Percentiles rank a stretch among this genome's conserved stretches.
phyloP scores from a whole-genome alignment of 2,797 vertebrate genomes.

The Aphelocoma californica region DNA sequence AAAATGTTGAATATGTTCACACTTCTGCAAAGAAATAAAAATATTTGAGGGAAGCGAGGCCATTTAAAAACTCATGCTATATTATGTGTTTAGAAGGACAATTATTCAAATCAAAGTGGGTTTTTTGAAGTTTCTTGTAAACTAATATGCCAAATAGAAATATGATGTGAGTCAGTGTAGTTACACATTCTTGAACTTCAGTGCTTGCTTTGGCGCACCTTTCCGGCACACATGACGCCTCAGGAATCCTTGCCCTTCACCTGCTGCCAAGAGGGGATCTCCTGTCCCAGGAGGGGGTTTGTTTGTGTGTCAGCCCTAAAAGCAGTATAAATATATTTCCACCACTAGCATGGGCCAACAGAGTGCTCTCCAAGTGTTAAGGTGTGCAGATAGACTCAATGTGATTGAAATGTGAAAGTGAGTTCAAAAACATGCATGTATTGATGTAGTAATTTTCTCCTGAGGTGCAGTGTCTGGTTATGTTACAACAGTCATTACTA shows the following conservation, averaged over 20 bases:
- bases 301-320: not conserved
- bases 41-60: not conserved
- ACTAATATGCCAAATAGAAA: not conserved
- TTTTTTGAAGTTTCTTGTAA: not conserved
- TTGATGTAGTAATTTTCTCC: not conserved
- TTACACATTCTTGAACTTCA: not conserved
- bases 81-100: not conserved
- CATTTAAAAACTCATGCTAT: not conserved
- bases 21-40: not conserved
- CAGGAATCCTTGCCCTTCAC: not conserved
- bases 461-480: not conserved
- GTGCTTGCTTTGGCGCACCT: not conserved
- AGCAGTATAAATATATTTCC: not conserved
- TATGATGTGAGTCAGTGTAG: not conserved
- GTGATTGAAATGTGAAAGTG: not conserved
- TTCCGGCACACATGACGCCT: not conserved
- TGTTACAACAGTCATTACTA: not conserved
- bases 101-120: not conserved
- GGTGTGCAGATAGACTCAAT: not conserved
- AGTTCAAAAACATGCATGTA: not conserved
- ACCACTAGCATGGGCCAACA: not conserved
- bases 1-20: not conserved
- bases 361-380: not conserved
- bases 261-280: not conserved
- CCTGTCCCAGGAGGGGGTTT: not conserved